Evolutionary conservation across 64 coral and sea anemone species (phyloP).

Genomic region (Porites australiensis): DNA sequence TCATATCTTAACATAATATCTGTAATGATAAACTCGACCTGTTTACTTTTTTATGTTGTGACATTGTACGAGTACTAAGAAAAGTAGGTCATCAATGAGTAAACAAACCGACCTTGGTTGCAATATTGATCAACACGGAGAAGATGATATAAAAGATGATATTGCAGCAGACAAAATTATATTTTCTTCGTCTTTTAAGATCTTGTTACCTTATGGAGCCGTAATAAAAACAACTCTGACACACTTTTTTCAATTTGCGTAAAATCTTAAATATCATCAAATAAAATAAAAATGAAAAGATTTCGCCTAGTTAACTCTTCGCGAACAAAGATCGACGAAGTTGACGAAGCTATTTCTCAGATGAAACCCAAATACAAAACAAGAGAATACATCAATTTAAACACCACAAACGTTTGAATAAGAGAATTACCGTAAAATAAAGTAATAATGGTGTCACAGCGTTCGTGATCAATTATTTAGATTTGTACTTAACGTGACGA

Average conservation of each 20-base stretch:
- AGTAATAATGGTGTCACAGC: neutral
- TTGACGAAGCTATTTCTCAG: no score
- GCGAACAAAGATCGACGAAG: no score
- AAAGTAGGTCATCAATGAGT: neutral
- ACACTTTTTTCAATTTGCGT: neutral
- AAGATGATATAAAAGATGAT: neutral
- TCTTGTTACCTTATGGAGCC: no score
- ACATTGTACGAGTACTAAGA: neutral
- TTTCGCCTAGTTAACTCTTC: neutral
- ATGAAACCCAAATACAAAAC: neutral
- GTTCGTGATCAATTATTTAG: constrained; percentile 25
- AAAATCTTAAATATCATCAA: neutral
- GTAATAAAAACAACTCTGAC: neutral
- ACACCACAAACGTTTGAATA: neutral
- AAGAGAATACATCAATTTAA: neutral
- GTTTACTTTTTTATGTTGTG: neutral
- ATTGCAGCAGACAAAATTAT: neutral
- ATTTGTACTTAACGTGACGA: constrained; percentile 18
- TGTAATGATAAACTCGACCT: no score
- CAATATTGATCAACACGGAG: neutral
- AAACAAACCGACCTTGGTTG: neutral
- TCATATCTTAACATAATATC: no score
- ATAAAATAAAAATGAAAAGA: neutral
- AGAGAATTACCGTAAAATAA: neutral
- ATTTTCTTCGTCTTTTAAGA: neutral